Percentiles rank a stretch among this genome's conserved stretches.
phyloP scores from a whole-genome alignment of 2,113 vertebrate genomes.

The Lates calcarifer region DNA sequence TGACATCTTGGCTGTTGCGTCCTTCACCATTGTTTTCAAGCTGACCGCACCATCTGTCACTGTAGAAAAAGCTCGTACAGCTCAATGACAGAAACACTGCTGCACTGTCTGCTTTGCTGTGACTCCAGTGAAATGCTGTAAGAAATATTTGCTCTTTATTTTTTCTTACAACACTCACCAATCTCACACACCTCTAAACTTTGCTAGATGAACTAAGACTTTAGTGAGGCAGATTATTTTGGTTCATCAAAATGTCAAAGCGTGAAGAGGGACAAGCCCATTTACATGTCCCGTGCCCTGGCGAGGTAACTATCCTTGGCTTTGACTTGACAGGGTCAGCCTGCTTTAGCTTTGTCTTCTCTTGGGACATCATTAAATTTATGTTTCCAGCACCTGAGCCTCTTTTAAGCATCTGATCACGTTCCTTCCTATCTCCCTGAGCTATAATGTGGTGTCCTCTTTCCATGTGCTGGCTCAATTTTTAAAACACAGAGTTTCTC shows the following conservation, averaged over 20 bases:
- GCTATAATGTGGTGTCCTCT: conserved; percentile 69
- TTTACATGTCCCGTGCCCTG: conserved; percentile 73
- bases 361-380: conserved; percentile 82
- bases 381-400: conserved; percentile 73
- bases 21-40: conserved; percentile 76
- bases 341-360: conserved; percentile 72
- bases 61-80: conserved; percentile 38
- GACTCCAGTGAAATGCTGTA: neutral
- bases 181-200: neutral
- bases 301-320: conserved; percentile 69
- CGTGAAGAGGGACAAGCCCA: conserved; percentile 43
- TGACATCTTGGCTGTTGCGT: conserved; percentile 65
- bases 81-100: conserved; percentile 56
- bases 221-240: conserved; percentile 62
- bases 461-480: conserved; percentile 64
- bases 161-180: neutral
- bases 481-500: conserved; percentile 63
- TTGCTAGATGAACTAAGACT: conserved; percentile 13
- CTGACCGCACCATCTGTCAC: conserved; percentile 76
- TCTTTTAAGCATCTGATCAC: conserved; percentile 74
- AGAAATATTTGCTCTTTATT: neutral
- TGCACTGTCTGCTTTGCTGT: conserved; percentile 15
- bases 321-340: conserved; percentile 76
- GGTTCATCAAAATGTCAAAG: conserved; percentile 61
- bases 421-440: conserved; percentile 57